A percentile compares a stretch with the other conserved stretches of the same genome.
Evolutionary conservation across 2,888 invertebrate species (phyloP).

Genomic region (Diarsia rubi): DNA sequence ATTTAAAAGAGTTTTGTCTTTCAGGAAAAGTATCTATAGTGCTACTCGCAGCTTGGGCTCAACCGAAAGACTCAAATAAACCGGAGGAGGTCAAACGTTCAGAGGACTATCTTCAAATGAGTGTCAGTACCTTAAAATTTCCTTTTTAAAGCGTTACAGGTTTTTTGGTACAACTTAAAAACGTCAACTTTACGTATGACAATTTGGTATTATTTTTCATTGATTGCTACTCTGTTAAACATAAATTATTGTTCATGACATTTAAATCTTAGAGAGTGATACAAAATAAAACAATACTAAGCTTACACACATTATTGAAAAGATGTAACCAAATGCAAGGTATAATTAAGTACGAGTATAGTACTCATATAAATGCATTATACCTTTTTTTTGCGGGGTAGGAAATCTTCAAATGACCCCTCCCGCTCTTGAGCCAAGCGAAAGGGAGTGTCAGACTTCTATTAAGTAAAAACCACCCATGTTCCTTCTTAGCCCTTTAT

Average conservation of each 20-base stretch:
- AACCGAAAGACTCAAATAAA: constrained; percentile 85
- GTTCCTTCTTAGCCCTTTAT: no score
- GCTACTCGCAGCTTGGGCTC: constrained; percentile 89
- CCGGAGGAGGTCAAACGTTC: constrained; percentile 88
- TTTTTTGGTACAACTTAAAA: background rate
- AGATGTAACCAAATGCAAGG: background rate
- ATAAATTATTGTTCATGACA: background rate
- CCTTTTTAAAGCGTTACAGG: background rate
- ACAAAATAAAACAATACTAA: background rate
- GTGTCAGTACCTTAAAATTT: constrained; percentile 78
- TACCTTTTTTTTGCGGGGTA: no score
- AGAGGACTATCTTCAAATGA: constrained; percentile 89
- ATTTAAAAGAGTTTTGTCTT: constrained; percentile 13
- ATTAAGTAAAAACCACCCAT: no score
- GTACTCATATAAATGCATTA: background rate
- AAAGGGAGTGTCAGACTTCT: no score
- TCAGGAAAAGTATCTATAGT: constrained; percentile 91
- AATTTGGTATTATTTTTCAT: background rate
- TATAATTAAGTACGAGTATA: no score
- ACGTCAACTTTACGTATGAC: background rate
- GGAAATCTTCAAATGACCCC: no score
- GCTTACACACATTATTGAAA: background rate
- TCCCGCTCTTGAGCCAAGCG: no score
- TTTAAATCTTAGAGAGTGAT: background rate
- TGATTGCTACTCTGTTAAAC: background rate